phyloP scores from a whole-genome alignment of 2,113 vertebrate species.

The Ochotona princeps region DNA sequence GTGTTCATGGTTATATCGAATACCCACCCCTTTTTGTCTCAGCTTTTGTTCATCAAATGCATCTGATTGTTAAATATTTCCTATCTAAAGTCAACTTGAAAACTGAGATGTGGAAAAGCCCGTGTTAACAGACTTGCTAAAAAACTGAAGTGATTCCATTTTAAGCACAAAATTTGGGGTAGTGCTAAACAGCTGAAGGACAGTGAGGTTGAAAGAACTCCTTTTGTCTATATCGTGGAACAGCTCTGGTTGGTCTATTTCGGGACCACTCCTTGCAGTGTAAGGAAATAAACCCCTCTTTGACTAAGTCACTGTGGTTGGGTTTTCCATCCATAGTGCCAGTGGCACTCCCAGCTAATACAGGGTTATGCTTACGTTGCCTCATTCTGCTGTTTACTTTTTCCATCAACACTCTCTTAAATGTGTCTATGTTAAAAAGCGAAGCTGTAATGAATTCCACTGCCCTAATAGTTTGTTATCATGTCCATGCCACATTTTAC shows the following conservation, averaged over 20 bases:
- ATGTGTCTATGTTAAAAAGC: not conserved
- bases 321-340: not conserved
- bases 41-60: slow-evolving; percentile 3
- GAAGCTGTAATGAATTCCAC: not conserved
- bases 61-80: not conserved
- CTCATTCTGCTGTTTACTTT: slow-evolving; percentile 6
- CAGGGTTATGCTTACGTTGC: not conserved
- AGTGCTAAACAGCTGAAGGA: not conserved
- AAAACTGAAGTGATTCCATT: not conserved
- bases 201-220: not conserved
- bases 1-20: too few relatives aligned
- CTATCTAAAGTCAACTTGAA: not conserved
- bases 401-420: slow-evolving; percentile 23
- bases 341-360: not conserved
- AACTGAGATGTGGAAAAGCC: not conserved
- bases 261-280: not conserved
- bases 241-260: not conserved
- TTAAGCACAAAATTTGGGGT: not conserved
- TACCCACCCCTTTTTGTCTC: too few relatives aligned
- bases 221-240: not conserved
- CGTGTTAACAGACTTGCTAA: not conserved
- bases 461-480: not conserved
- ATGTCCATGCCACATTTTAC: not conserved
- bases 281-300: not conserved
- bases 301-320: not conserved